Conservation (phyloP, 2,888 invertebrate genomes). For the Parthenolecanium corni region DNA sequence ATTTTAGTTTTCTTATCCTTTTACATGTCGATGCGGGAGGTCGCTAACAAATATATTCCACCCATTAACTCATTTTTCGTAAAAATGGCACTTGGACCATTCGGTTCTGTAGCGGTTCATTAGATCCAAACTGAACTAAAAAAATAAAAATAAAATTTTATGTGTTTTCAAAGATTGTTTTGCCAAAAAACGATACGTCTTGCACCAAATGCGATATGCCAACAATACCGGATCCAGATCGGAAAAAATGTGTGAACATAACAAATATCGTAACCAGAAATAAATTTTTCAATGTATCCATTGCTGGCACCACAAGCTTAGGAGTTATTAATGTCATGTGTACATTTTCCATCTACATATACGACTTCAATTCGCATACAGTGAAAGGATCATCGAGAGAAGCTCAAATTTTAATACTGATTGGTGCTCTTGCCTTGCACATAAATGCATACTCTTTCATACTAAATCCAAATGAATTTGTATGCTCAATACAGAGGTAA, state of each 20-base stretch:
- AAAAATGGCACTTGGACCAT: no score
- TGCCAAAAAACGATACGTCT: slow-evolving; percentile 62
- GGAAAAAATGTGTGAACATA: slow-evolving; percentile 41
- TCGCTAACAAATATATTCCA: no score
- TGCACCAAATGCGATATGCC: slow-evolving; percentile 64
- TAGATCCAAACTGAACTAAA: no score
- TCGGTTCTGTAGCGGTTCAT: no score
- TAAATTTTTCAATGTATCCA: slow-evolving; percentile 40
- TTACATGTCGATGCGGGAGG: no score
- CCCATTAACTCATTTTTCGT: no score
- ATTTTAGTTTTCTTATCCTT: no score
- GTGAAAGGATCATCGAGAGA: slow-evolving; percentile 20
- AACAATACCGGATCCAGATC: slow-evolving; percentile 40
- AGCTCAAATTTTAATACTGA: slow-evolving; percentile 15
- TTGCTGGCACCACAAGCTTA: not conserved
- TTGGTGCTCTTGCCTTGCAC: slow-evolving; percentile 10
- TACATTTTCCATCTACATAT: slow-evolving; percentile 3
- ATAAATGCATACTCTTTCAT: slow-evolving; percentile 18
- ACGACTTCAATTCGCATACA: slow-evolving; percentile 11
- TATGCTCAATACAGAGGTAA: slow-evolving; percentile 22
- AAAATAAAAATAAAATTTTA: no score
- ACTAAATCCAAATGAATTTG: slow-evolving; percentile 14
- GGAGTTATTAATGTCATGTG: slow-evolving; percentile 14
- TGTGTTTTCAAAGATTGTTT: slow-evolving; percentile 13
- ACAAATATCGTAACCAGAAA: slow-evolving; percentile 74